Percentiles rank a stretch among this genome's conserved stretches.
These are phyloP conservation scores for Glyptemys insculpta DNA, from an alignment of 2,797 vertebrate species.

Conservation along the genomic window DNA sequence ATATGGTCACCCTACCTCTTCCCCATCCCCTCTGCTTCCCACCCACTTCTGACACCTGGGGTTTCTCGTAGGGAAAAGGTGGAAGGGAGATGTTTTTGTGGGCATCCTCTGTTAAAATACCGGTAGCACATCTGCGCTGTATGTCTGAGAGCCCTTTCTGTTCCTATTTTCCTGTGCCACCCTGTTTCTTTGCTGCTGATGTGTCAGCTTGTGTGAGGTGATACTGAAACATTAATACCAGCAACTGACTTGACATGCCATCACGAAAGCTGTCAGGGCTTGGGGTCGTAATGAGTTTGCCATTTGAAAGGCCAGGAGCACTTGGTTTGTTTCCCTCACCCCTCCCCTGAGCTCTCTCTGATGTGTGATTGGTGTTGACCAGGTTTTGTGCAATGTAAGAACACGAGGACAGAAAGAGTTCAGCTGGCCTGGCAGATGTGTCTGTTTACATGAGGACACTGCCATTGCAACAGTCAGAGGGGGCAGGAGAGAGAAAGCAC, in stretches of 20 bases:
- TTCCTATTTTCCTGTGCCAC: background rate
- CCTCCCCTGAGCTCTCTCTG: background rate
- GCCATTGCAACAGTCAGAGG: background rate
- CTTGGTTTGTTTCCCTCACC: background rate
- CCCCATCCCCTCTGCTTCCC: background rate
- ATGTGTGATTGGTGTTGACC: background rate
- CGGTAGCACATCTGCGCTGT: background rate
- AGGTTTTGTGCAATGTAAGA: conserved; percentile 29
- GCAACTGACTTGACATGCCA: background rate
- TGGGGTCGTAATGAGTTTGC: background rate
- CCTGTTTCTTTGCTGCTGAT: conserved; percentile 11
- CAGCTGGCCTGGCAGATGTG: background rate
- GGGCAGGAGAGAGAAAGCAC: background rate
- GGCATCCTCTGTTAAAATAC: background rate
- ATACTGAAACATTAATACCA: background rate
- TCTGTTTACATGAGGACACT: no score
- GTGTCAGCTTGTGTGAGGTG: background rate
- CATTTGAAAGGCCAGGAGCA: conserved; percentile 14
- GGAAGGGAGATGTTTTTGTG: background rate
- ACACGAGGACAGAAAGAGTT: background rate
- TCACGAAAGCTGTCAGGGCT: background rate
- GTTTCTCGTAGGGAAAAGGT: background rate
- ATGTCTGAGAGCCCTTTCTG: background rate
- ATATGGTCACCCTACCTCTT: no score
- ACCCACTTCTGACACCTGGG: background rate